Evolutionary conservation across 35 echinoderm and acorn worm genomes (phyloP), one percentile per base, ranked within the genome.

Genomic region (Lytechinus pictus): DNA sequence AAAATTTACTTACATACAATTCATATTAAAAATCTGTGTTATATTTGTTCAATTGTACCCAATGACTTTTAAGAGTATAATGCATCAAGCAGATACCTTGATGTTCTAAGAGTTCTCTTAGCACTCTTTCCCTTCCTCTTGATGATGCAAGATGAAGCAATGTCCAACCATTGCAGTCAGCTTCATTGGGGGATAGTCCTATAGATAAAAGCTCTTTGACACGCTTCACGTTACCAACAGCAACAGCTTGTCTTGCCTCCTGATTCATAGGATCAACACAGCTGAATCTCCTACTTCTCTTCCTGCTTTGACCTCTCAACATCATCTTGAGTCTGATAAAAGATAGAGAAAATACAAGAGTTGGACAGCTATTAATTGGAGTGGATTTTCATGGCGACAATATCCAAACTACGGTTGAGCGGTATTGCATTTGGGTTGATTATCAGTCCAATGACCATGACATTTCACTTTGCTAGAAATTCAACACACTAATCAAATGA

Each of bases 141-240:
- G 97, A 97, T 54, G 97, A 94, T 19, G 97, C 97, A 14, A 97
- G 86, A 95, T 97, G 97, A n/a, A 97, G 90, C 53, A 97, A 54
- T 4, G 97, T 97, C 97, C 97, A 97, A 2, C 97, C 97, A 95
- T 97, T 97, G 24, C 89, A 92, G 52, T 97, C 97, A 10, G 94
- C 95, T 21, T 96, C 95, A 93, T 97, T 97, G 21, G 97, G 97
- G 10, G 97, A 95, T 2, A 96, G 21, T 8, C 97, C 97, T 9
- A 90, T 16, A n/a, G n/a, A 86, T 51, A 97, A 90, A 21, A 87
- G 94, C 53, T 96, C 61, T 14, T 95, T 86, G 9, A 97, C 97
- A 12, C 71, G 53, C 6, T 86, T 56, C 16, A 97, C 87, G 91
- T 97, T 94, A n/a, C 97, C 97, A 9, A 94, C 72, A 13, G 97